Evolutionary conservation across 2,797 vertebrate genomes (phyloP).

Genomic region (Megalops cyprinoides): DNA sequence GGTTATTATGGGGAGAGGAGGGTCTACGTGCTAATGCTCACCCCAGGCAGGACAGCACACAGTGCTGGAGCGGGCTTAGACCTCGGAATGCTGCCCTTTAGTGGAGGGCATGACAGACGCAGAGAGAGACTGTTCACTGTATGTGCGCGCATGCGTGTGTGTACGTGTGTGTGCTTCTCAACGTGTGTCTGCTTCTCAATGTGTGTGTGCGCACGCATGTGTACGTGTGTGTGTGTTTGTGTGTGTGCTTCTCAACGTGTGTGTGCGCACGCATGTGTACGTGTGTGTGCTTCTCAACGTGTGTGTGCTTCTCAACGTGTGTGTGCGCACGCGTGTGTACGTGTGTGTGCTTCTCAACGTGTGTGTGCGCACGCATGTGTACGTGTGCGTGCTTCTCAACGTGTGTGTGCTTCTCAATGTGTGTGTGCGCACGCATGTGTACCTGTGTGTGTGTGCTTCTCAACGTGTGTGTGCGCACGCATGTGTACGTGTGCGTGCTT

Average conservation of each 20-base stretch:
- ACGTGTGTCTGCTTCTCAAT: conserved; percentile 18
- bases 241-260: conserved; percentile 25
- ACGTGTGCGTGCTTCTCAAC: conserved; percentile 31
- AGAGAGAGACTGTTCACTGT: too few relatives aligned
- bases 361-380: neutral
- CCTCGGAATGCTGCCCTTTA: neutral
- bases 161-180: conserved; percentile 10
- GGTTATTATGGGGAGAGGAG: neutral
- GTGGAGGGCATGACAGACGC: neutral
- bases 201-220: neutral
- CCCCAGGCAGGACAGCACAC: neutral
- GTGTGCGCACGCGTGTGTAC: too few relatives aligned
- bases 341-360: neutral
- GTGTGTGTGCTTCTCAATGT: conserved; percentile 32
- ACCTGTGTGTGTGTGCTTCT: neutral
- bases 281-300: too few relatives aligned
- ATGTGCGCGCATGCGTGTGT: neutral
- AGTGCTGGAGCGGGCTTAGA: neutral
- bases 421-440: neutral
- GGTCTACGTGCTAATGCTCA: neutral
- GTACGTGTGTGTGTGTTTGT: neutral
- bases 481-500: neutral
- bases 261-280: neutral
- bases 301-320: too few relatives aligned
- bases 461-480: conserved; percentile 17